Evolutionary conservation across 2,888 invertebrate species (phyloP).

Genomic region (Dasysyrphus albostriatus): DNA sequence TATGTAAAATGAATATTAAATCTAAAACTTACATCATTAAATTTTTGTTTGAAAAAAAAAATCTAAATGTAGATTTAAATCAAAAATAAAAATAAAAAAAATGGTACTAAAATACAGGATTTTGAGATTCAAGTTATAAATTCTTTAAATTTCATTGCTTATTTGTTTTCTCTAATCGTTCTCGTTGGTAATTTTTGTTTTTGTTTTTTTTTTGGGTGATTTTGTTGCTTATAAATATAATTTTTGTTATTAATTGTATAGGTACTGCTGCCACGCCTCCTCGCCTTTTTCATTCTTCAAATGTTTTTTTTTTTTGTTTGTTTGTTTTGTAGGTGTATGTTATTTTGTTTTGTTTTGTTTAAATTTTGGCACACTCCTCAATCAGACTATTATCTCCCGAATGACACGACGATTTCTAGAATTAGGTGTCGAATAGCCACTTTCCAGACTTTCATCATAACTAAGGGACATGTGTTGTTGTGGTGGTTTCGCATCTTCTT

Average conservation of each 20-base stretch:
- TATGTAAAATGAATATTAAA: not conserved
- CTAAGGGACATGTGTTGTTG: slow-evolving; percentile 94
- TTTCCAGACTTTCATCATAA: slow-evolving; percentile 96
- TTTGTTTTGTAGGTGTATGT: not conserved
- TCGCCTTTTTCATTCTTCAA: slow-evolving; percentile 21
- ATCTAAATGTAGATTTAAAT: slow-evolving; percentile 8
- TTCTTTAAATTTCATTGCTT: not conserved
- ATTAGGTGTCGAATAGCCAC: slow-evolving; percentile 97
- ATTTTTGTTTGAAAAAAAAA: not conserved
- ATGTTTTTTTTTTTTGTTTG: not conserved
- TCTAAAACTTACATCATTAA: slow-evolving; percentile 8
- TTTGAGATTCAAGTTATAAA: slow-evolving; percentile 30
- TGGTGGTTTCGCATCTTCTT: slow-evolving; percentile 87
- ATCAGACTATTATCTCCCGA: slow-evolving; percentile 94
- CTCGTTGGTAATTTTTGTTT: not conserved
- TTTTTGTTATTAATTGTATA: slow-evolving; percentile 27
- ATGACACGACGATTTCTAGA: slow-evolving; percentile 96
- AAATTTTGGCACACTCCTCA: slow-evolving; percentile 51
- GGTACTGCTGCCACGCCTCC: slow-evolving; percentile 43
- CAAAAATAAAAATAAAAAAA: slow-evolving; percentile 24
- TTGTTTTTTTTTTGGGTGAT: not conserved
- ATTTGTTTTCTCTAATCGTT: slow-evolving; percentile 10
- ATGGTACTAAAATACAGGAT: slow-evolving; percentile 10
- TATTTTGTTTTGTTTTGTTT: not conserved
- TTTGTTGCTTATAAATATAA: not conserved